Evolutionary conservation across 37 sponge, comb jelly and placozoan genomes (phyloP).

Genomic region (Bolinopsis microptera): DNA sequence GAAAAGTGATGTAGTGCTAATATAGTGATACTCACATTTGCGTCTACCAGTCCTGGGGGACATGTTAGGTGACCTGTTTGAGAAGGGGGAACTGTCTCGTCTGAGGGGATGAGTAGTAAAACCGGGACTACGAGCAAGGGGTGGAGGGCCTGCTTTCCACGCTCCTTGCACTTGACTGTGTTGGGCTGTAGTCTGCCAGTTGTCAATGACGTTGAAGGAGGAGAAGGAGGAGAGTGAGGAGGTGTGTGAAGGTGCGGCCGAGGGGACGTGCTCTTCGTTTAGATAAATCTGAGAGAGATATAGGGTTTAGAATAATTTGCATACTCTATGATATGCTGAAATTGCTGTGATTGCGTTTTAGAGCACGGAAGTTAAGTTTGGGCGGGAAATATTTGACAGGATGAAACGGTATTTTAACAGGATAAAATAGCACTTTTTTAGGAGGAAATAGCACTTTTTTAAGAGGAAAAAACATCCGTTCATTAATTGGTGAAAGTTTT

Average conservation of each 20-base stretch:
- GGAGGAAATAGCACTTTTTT: too few species aligned
- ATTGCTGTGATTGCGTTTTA: too few species aligned
- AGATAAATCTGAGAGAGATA: not conserved
- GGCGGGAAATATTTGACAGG: too few species aligned
- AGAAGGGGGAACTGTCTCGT: constrained; percentile 18
- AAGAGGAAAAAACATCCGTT: too few species aligned
- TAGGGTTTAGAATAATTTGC: too few species aligned
- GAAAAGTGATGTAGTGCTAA: not conserved
- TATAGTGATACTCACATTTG: not conserved
- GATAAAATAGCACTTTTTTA: too few species aligned
- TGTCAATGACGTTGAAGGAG: constrained; percentile 16
- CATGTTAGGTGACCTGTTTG: not conserved
- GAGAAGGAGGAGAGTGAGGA: constrained; percentile 44
- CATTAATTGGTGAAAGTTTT: too few species aligned
- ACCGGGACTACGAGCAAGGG: not conserved
- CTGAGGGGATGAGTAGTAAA: not conserved
- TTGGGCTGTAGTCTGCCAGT: not conserved
- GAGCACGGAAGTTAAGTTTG: too few species aligned
- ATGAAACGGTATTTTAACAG: too few species aligned
- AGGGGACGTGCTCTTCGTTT: not conserved
- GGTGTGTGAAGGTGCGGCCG: not conserved
- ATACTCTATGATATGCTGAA: too few species aligned
- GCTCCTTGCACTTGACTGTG: not conserved
- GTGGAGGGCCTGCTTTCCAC: constrained; percentile 12
- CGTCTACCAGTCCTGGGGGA: not conserved